Percentiles rank a stretch among this genome's conserved stretches.
Evolutionary conservation across 2,888 invertebrate genomes (phyloP).

Genomic region (Mythimna impura): DNA sequence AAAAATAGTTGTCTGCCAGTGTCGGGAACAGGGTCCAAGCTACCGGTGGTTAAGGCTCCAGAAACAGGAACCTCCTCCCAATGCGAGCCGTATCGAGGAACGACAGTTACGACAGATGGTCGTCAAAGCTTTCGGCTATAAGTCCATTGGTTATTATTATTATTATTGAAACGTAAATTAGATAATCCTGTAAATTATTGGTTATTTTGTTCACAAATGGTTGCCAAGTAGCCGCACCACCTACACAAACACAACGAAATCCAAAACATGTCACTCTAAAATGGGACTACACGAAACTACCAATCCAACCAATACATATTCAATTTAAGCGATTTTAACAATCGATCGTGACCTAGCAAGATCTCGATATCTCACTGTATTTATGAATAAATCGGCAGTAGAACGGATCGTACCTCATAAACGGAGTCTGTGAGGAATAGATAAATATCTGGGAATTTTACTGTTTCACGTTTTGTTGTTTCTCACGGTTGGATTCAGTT

Average conservation of each 20-base stretch:
- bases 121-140: too few species aligned
- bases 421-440: constrained; percentile 61
- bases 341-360: constrained; percentile 80
- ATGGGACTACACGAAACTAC: constrained; percentile 53
- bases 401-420: constrained; percentile 73
- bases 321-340: constrained; percentile 71
- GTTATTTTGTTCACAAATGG: background rate
- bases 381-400: constrained; percentile 81
- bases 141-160: too few species aligned
- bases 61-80: too few species aligned
- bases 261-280: constrained; percentile 53
- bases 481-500: constrained; percentile 62
- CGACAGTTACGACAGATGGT: too few species aligned
- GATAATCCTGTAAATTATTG: background rate
- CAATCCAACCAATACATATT: constrained; percentile 63
- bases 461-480: constrained; percentile 65
- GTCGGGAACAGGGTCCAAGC: too few species aligned
- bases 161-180: background rate
- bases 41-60: too few species aligned
- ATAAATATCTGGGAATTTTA: constrained; percentile 67
- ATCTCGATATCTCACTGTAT: constrained; percentile 77
- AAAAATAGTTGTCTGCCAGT: too few species aligned
- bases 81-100: too few species aligned
- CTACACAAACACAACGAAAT: constrained; percentile 37
- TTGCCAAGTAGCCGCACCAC: background rate